Base-by-base conservation (phyloP, 2,797 vertebrate species). In the Calcarius lapponicus region DNA sequence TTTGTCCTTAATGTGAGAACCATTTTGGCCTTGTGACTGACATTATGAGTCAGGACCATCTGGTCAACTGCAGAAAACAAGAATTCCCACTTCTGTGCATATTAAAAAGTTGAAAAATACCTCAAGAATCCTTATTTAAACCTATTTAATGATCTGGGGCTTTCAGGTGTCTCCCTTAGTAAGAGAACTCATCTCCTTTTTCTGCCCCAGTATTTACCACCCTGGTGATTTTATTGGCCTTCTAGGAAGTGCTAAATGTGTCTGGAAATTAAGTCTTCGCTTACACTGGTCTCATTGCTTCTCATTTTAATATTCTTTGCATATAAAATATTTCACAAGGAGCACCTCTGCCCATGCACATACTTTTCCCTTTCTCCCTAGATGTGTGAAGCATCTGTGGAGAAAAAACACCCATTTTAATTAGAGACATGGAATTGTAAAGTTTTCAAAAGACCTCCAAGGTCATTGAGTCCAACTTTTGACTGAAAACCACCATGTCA, bases 11-110 rank as follows among this genome's bases (percentile, higher is more conserved):
- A 87, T 87, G 60, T 91, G 73, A 80, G 80, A 93, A 82, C 94
- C 2, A 50, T 87, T 88, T 88, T 85, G 88, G 67, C 90, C 47
- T 79, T 54, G 34, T 84, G 76, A 72, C 80, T 89, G 91, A 81
- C 28, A 54, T 53, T 66, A 81, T 97, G 93, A 95, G 83, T 96
- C 95, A 95, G 42, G 48, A 76, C 73, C 93, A 94, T 94, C 88
- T 97, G 93, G 51, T 56, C 70, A 66, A 19, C 43, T 83, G 51
- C 57, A 83, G 50, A 88, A 88, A 53, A 74, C 57, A 84, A 81
- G 36, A 72, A 75, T 90, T 96, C 48, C 89, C 65, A 67, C 61
- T 94, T 85, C 53, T 85, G 3, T 91, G 73, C 38, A 38, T n/a
- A 57, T 60, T 31, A 18, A 74, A 51, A 80, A 62, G 34, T 88